Percentiles rank a stretch among this genome's conserved stretches.
These are phyloP conservation scores for Tubulanus polymorphus DNA, from an alignment of 2,888 invertebrate genomes.

Conservation along the genomic window DNA sequence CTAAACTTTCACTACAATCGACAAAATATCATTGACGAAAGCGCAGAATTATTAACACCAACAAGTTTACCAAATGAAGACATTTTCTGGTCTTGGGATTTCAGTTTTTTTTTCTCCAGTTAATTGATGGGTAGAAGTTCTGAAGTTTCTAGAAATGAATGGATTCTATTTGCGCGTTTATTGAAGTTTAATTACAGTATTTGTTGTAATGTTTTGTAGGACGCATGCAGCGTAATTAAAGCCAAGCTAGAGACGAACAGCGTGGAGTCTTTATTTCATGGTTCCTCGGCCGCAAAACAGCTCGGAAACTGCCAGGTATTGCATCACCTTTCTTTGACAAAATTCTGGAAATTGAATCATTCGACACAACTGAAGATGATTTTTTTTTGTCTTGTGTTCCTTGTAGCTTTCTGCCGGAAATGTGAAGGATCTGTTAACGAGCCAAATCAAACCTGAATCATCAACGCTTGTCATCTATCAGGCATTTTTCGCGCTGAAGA, in stretches of 20 bases:
- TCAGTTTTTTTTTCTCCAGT: too few species aligned
- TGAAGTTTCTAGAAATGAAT: too few species aligned
- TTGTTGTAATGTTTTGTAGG: slow-evolving; percentile 35
- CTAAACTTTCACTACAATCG: too few species aligned
- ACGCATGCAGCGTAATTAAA: slow-evolving; percentile 56
- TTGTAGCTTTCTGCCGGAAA: slow-evolving; percentile 32
- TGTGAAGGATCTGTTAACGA: slow-evolving; percentile 55
- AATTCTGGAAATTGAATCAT: too few species aligned
- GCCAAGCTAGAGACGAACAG: slow-evolving; percentile 49
- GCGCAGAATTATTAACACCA: too few species aligned
- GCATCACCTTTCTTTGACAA: not conserved
- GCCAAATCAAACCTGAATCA: slow-evolving; percentile 66
- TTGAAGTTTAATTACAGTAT: too few species aligned
- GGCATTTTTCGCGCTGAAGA: slow-evolving; percentile 67
- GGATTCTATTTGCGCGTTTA: too few species aligned
- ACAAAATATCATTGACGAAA: too few species aligned
- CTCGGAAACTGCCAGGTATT: slow-evolving; percentile 54
- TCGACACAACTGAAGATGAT: too few species aligned
- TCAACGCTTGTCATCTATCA: slow-evolving; percentile 64
- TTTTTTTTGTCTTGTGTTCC: not conserved
- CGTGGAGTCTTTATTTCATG: slow-evolving; percentile 61
- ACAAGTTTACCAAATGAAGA: too few species aligned
- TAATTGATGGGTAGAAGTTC: too few species aligned
- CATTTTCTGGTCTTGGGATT: too few species aligned
- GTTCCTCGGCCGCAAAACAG: slow-evolving; percentile 63